Percentiles rank a stretch among this genome's conserved stretches.
Conservation (phyloP, 2,888 invertebrate genomes). For the Magallana nippona region DNA sequence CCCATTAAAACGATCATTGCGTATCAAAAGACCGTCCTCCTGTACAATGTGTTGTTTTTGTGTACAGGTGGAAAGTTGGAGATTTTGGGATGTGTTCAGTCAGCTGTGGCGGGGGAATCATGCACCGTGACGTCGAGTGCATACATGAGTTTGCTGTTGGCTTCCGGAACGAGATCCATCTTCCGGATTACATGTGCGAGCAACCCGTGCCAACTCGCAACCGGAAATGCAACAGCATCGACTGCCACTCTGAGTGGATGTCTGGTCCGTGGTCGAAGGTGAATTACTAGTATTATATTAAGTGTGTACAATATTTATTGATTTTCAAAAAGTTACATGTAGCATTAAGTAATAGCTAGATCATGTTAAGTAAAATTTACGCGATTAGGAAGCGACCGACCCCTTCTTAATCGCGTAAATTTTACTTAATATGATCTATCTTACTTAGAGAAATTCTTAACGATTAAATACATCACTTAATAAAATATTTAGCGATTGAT, state of each 20-base stretch:
- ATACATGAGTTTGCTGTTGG: slow-evolving; percentile 71
- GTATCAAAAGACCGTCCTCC: too few species aligned
- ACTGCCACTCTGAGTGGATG: slow-evolving; percentile 95
- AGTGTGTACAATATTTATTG: too few species aligned
- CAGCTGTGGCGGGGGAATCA: slow-evolving; percentile 96
- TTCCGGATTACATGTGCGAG: slow-evolving; percentile 96
- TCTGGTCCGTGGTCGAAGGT: slow-evolving; percentile 94
- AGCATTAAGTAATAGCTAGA: too few species aligned
- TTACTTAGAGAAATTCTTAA: too few species aligned
- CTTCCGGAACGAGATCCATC: slow-evolving; percentile 92
- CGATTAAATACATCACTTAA: too few species aligned
- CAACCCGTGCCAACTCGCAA: slow-evolving; percentile 93
- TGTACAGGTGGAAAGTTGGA: slow-evolving; percentile 90
- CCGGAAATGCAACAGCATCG: slow-evolving; percentile 91
- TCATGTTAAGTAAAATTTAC: too few species aligned
- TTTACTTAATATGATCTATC: too few species aligned
- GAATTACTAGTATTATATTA: slow-evolving; percentile 79
- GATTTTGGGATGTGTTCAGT: slow-evolving; percentile 94
- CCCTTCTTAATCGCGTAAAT: too few species aligned
- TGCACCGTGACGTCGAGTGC: slow-evolving; percentile 92
- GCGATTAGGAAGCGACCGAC: too few species aligned
- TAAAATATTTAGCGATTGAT: too few species aligned
- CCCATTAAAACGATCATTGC: too few species aligned
- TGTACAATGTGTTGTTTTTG: not conserved
- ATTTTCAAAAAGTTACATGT: too few species aligned